Percentiles rank a stretch among this genome's conserved stretches.
phyloP scores from a whole-genome alignment of 2,113 vertebrate genomes.

The Rattus norvegicus region GRCr8 NC_086030.1:42071001-42071500 shows the following conservation, averaged over 20 bases:
- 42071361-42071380: fast-evolving
- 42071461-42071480: neutral
- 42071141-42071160: neutral
- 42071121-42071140: neutral
- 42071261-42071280: neutral
- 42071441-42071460: neutral
- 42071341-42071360: neutral
- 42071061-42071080: fast-evolving
- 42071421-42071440: neutral
- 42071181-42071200: neutral
- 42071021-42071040: neutral
- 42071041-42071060: fast-evolving
- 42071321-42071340: neutral
- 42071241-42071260: fast-evolving
- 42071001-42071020: too few relatives aligned
- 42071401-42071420: neutral
- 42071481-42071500: neutral
- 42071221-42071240: fast-evolving
- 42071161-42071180: slow-evolving; percentile 5
- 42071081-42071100: fast-evolving
- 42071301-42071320: too few relatives aligned
- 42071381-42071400: neutral
- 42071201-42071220: neutral
- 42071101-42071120: neutral
- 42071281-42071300: neutral